Evolutionary conservation across 2,888 invertebrate species (phyloP).

Genomic region (Cantharis rufa): DNA sequence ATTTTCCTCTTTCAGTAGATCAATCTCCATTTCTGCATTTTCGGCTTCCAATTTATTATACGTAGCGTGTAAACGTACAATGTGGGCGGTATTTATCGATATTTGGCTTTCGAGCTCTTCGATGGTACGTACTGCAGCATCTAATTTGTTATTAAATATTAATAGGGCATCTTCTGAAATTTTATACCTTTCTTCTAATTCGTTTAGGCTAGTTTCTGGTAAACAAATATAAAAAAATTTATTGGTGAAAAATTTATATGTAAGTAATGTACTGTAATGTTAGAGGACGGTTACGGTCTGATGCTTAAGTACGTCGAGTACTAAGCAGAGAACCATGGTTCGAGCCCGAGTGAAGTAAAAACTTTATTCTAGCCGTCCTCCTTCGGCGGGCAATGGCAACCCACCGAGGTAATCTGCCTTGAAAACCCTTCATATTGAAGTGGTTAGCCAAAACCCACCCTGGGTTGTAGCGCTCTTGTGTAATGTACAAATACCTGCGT

Average conservation of each 20-base stretch:
- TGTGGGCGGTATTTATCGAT: constrained; percentile 64
- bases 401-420: too few relatives aligned
- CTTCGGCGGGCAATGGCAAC: too few relatives aligned
- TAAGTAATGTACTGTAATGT: too few relatives aligned
- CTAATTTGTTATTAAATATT: too few relatives aligned
- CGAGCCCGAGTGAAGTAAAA: too few relatives aligned
- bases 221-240: not conserved
- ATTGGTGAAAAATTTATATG: not conserved
- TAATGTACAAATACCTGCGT: constrained; percentile 60
- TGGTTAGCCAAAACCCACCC: too few relatives aligned
- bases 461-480: too few relatives aligned
- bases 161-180: constrained; percentile 65
- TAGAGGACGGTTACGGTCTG: too few relatives aligned
- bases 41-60: constrained; percentile 69
- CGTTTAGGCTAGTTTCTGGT: constrained; percentile 32
- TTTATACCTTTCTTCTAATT: constrained; percentile 60
- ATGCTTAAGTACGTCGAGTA: too few relatives aligned
- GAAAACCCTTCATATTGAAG: too few relatives aligned
- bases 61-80: constrained; percentile 67
- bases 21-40: constrained; percentile 67
- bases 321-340: too few relatives aligned
- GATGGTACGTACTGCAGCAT: constrained; percentile 65
- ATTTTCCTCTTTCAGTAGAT: constrained; percentile 78
- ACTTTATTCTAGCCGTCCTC: too few relatives aligned
- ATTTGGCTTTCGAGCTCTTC: constrained; percentile 69